Conservation (phyloP, 2,888 invertebrate species). For the Falcaria lacertinaria region DNA sequence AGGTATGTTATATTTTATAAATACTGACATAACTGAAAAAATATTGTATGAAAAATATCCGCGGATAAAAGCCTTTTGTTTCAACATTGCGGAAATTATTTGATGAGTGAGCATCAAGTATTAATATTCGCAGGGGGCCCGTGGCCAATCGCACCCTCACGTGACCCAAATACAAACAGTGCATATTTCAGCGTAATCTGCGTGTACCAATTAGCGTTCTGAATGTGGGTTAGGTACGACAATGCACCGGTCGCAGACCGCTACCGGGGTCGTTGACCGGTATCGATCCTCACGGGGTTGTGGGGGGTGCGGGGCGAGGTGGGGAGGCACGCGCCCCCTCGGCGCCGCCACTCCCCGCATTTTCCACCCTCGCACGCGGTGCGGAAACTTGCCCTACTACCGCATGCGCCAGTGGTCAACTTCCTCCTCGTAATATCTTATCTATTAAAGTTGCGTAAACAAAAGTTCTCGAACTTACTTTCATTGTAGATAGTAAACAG, state of each 20-base stretch:
- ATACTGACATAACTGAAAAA: background rate
- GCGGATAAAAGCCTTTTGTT: background rate
- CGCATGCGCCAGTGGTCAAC: conserved; percentile 72
- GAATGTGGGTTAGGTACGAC: conserved; percentile 68
- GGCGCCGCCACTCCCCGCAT: conserved; percentile 46
- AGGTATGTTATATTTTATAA: background rate
- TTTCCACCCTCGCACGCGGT: conserved; percentile 29
- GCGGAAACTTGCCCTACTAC: conserved; percentile 56
- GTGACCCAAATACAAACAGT: conserved; percentile 52
- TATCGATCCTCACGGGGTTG: conserved; percentile 66
- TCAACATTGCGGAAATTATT: conserved; percentile 4
- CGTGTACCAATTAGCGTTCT: conserved; percentile 59
- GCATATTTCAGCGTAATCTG: conserved; percentile 56
- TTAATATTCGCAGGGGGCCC: conserved; percentile 5
- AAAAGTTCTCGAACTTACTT: too few species aligned
- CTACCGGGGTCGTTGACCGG: conserved; percentile 71
- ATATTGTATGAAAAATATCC: background rate
- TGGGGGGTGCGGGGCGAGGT: conserved; percentile 2
- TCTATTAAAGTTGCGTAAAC: background rate
- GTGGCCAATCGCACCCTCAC: conserved; percentile 23
- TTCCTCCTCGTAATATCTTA: conserved; percentile 17
- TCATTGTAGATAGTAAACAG: too few species aligned
- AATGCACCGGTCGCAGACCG: conserved; percentile 67
- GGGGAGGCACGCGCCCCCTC: conserved; percentile 54
- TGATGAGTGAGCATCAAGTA: conserved; percentile 6